Evolutionary conservation across 2,113 vertebrate genomes (phyloP).

Genomic region (Notechis scutatus): DNA sequence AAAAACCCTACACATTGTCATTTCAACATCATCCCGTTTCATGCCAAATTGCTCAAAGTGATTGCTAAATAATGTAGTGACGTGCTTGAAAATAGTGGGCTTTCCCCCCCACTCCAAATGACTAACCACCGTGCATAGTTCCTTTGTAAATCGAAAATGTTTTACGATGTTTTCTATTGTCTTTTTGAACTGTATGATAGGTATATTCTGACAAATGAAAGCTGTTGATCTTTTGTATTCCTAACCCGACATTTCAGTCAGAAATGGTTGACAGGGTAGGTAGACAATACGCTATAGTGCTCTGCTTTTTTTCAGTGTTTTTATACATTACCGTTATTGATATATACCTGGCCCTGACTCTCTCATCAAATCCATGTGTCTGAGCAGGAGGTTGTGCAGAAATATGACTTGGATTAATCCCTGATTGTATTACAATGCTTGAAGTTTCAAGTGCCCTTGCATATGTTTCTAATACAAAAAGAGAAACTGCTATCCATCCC

Average conservation of each 20-base stretch:
- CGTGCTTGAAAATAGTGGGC: background rate
- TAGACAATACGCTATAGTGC: background rate
- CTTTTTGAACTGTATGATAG: background rate
- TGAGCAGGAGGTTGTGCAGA: conserved; percentile 7
- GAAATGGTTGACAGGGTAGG: background rate
- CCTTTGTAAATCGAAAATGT: background rate
- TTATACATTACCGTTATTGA: background rate
- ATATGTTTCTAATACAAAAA: conserved; percentile 60
- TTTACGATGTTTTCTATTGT: background rate
- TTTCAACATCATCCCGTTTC: background rate
- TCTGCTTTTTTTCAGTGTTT: background rate
- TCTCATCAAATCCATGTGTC: background rate
- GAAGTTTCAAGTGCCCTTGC: conserved; percentile 57
- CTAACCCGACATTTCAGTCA: background rate
- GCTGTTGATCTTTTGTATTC: background rate
- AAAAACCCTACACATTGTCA: background rate
- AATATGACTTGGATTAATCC: conserved; percentile 45
- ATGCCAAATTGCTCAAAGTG: background rate
- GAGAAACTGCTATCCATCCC: background rate
- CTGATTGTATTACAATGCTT: conserved; percentile 49
- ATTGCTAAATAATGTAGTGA: background rate
- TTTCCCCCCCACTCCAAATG: background rate
- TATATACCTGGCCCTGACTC: background rate
- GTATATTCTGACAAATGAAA: background rate
- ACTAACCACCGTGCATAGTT: background rate